Conservation (phyloP, 2,797 vertebrate genomes). For the Channa striata region DNA sequence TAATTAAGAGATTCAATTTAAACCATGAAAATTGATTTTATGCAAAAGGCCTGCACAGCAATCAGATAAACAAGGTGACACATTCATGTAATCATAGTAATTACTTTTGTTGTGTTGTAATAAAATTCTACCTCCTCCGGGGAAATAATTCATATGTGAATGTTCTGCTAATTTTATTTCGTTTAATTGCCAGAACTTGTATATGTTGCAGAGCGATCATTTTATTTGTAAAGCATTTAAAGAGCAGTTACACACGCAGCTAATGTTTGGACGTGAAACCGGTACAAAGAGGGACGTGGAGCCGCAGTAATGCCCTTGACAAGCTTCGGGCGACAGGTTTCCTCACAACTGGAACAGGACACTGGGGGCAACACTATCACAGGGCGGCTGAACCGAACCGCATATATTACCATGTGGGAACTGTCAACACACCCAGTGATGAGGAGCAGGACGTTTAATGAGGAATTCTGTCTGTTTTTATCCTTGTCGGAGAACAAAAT, state of each 20-base stretch:
- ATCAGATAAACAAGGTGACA: conserved; percentile 71
- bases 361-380: conserved; percentile 27
- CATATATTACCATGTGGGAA: conserved; percentile 35
- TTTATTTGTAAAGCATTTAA: background rate
- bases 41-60: conserved; percentile 49
- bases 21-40: conserved; percentile 74
- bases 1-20: conserved; percentile 73
- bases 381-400: conserved; percentile 13
- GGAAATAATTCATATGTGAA: conserved; percentile 11
- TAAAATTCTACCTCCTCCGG: conserved; percentile 29
- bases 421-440: conserved; percentile 1
- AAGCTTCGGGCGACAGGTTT: conserved; percentile 53
- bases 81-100: conserved; percentile 63
- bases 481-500: background rate
- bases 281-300: conserved; percentile 12
- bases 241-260: background rate
- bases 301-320: conserved; percentile 53
- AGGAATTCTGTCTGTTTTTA: background rate
- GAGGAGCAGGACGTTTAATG: background rate
- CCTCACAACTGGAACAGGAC: conserved; percentile 55
- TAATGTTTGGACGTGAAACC: background rate
- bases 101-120: conserved; percentile 47
- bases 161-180: background rate
- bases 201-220: background rate
- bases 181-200: too few relatives aligned